phyloP scores from a whole-genome alignment of 1,140 invertebrate species.

The Drosophila arizonae region DNA sequence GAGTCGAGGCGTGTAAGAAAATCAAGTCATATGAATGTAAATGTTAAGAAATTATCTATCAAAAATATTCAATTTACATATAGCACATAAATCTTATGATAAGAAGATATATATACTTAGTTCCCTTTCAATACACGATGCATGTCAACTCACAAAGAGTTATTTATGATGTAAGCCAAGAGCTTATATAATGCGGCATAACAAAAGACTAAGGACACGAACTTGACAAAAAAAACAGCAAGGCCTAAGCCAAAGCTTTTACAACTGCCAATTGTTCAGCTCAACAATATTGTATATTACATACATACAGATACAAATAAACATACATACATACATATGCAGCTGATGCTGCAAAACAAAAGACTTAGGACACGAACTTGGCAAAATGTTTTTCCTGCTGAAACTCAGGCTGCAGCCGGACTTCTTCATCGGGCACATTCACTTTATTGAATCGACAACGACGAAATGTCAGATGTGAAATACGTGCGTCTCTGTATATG shows the following conservation, averaged over 20 bases:
- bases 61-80: no score
- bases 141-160: neutral
- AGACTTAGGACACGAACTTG: constrained; percentile 54
- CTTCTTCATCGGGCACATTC: neutral
- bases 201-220: constrained; percentile 57
- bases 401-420: neutral
- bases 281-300: neutral
- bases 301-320: no score
- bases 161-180: neutral
- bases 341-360: constrained; percentile 12
- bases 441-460: no score
- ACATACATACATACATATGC: no score
- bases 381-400: neutral
- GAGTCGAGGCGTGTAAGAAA: no score
- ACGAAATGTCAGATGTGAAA: constrained; percentile 1
- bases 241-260: neutral
- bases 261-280: neutral
- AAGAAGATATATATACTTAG: neutral
- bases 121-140: neutral
- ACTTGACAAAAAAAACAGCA: constrained; percentile 19
- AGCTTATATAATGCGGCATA: neutral
- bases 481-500: neutral
- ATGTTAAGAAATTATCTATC: no score
- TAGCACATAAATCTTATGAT: no score
- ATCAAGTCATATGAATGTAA: no score